Percentiles rank a stretch among this genome's conserved stretches.
phyloP scores from a whole-genome alignment of 2,888 invertebrate species.

The Phania funesta region DNA sequence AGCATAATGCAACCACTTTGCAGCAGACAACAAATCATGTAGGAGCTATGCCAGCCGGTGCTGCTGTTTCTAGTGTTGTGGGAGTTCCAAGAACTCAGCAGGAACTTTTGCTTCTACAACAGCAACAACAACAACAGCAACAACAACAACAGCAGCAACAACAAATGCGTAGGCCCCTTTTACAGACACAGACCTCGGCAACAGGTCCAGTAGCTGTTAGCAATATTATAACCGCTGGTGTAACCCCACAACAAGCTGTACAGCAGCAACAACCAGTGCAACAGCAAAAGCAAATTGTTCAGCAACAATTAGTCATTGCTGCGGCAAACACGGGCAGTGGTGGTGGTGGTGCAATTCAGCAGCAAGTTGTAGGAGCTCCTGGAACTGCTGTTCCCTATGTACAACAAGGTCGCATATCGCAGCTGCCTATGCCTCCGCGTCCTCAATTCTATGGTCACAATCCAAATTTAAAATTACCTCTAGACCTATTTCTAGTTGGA shows the following conservation, averaged over 20 bases:
- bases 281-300: slow-evolving; percentile 63
- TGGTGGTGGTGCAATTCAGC: slow-evolving; percentile 62
- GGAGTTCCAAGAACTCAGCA: slow-evolving; percentile 78
- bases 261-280: slow-evolving; percentile 69
- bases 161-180: slow-evolving; percentile 81
- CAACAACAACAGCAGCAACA: slow-evolving; percentile 80
- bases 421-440: slow-evolving; percentile 82
- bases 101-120: slow-evolving; percentile 82
- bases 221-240: slow-evolving; percentile 68
- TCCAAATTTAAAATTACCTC: slow-evolving; percentile 92
- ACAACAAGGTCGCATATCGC: slow-evolving; percentile 80
- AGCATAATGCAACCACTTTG: slow-evolving; percentile 85
- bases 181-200: slow-evolving; percentile 70
- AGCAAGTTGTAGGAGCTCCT: slow-evolving; percentile 66
- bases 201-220: slow-evolving; percentile 65
- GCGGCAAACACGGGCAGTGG: slow-evolving; percentile 65
- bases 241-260: slow-evolving; percentile 65
- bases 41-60: slow-evolving; percentile 78
- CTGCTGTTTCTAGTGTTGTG: slow-evolving; percentile 70
- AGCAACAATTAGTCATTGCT: slow-evolving; percentile 69
- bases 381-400: slow-evolving; percentile 76
- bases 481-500: slow-evolving; percentile 93
- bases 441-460: slow-evolving; percentile 96
- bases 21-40: slow-evolving; percentile 74
- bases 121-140: slow-evolving; percentile 81